phyloP scores from a whole-genome alignment of 2,113 vertebrate species.

The Rhinopomastus cyanomelas region DNA sequence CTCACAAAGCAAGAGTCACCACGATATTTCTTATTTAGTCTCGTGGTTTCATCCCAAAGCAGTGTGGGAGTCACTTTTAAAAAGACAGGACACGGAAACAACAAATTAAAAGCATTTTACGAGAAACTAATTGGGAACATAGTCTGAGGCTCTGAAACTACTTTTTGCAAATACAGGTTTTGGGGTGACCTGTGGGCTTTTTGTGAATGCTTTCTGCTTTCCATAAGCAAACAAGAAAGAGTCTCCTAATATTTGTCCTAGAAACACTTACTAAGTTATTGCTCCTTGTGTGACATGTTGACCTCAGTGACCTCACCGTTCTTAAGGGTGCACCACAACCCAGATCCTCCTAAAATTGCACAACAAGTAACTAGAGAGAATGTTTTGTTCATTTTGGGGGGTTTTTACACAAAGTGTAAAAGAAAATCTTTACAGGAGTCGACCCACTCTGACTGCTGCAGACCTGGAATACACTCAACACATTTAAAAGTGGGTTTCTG shows the following conservation, averaged over 20 bases:
- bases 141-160: background rate
- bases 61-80: background rate
- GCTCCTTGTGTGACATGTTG: background rate
- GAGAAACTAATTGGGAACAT: background rate
- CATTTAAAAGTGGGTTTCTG: background rate
- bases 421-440: background rate
- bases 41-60: fast-evolving
- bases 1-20: background rate
- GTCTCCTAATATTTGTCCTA: background rate
- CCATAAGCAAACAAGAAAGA: background rate
- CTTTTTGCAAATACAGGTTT: background rate
- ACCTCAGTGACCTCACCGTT: too few species aligned
- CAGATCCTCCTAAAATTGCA: background rate
- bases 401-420: fast-evolving
- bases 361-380: background rate
- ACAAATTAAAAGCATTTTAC: background rate
- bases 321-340: background rate
- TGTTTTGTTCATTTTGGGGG: background rate
- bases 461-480: background rate
- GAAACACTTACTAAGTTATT: background rate
- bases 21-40: too few species aligned
- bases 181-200: background rate
- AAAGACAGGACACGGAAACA: background rate
- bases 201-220: background rate
- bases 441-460: fast-evolving